These are phyloP conservation scores for Capra hircus DNA, from an alignment of 2,113 vertebrate genomes.

Conservation along the genomic window DNA sequence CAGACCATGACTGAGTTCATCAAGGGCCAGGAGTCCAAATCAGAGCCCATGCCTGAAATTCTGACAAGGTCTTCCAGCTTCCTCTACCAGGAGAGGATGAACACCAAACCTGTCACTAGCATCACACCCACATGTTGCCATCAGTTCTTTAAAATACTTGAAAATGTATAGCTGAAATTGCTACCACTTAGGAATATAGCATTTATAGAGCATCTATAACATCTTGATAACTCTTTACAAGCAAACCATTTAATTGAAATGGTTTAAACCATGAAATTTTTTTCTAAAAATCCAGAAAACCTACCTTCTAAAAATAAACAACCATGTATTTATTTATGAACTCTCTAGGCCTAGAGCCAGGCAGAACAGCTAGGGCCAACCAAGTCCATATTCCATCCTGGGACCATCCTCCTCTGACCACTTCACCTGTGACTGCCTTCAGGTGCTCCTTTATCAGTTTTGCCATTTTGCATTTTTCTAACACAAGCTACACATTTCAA, in stretches of 20 bases:
- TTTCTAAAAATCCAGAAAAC: neutral
- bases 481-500: neutral
- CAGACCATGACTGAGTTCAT: neutral
- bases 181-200: neutral
- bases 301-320: neutral
- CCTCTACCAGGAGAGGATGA: neutral
- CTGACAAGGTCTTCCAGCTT: neutral
- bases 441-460: rapidly evolving
- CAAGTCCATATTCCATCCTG: neutral
- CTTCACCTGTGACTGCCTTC: neutral
- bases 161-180: neutral
- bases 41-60: neutral
- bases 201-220: neutral
- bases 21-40: neutral
- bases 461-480: neutral
- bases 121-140: too few relatives aligned
- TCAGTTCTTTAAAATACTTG: neutral
- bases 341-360: neutral
- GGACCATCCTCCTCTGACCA: neutral
- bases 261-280: neutral
- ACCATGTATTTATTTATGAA: neutral
- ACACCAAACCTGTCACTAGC: neutral
- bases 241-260: neutral
- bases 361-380: neutral
- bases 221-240: neutral